Conservation (phyloP, 2,888 invertebrate species). For the Melanophora roralis region DNA sequence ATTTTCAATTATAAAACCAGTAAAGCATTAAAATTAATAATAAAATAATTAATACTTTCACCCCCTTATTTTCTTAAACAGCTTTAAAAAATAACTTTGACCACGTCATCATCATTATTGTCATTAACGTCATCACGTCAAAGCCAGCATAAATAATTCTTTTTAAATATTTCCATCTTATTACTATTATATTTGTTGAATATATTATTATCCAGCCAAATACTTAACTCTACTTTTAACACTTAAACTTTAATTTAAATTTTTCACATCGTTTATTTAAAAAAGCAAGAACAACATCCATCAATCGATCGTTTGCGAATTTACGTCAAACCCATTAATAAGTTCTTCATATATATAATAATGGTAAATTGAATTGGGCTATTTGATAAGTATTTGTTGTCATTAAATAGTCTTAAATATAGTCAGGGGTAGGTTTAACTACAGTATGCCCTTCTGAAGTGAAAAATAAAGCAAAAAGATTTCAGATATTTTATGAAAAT, state of each 20-base stretch:
- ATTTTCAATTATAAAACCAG: conserved; percentile 39
- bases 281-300: no score
- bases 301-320: neutral
- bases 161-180: conserved; percentile 4
- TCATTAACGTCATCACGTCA: neutral
- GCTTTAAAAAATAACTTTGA: neutral
- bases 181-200: conserved; percentile 31
- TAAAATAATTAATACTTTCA: conserved; percentile 21
- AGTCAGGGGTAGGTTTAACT: neutral
- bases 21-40: conserved; percentile 55
- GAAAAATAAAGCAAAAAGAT: no score
- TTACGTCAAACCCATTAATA: conserved; percentile 41
- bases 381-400: neutral
- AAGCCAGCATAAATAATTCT: neutral
- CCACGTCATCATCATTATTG: neutral
- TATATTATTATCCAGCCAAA: conserved; percentile 13
- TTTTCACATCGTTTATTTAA: conserved; percentile 24
- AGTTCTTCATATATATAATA: conserved; percentile 11
- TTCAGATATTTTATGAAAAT: no score
- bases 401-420: neutral
- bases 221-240: conserved; percentile 25
- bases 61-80: neutral
- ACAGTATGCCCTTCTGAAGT: neutral
- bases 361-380: neutral
- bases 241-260: conserved; percentile 42